phyloP scores from a whole-genome alignment of 2,113 vertebrate species.

The Casuarius casuarius region DNA sequence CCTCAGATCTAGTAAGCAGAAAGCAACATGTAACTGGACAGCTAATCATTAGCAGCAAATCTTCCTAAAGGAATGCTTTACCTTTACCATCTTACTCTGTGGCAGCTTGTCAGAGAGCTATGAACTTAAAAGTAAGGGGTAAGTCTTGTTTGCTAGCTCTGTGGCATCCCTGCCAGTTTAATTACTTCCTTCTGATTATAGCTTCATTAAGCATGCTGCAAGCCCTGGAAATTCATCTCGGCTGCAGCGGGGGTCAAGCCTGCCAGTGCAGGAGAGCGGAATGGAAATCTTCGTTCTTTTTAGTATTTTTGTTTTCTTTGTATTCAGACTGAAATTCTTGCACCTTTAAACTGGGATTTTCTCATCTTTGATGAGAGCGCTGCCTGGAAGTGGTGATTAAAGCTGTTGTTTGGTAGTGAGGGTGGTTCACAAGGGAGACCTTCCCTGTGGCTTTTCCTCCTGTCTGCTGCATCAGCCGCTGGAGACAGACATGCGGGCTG shows the following conservation, averaged over 20 bases:
- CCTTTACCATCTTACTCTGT: not conserved
- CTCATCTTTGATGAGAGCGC: not conserved
- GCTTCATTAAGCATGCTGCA: not conserved
- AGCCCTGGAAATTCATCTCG: slow-evolving; percentile 22
- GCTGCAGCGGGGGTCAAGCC: slow-evolving; percentile 3
- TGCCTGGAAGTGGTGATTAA: not conserved
- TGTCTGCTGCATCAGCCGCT: not conserved
- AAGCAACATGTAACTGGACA: not conserved
- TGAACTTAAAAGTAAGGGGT: slow-evolving; percentile 4
- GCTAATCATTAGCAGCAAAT: not conserved
- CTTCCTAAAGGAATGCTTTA: not conserved
- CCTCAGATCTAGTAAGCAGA: fast-evolving
- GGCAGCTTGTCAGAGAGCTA: not conserved
- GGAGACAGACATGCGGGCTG: fast-evolving
- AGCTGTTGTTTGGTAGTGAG: not conserved
- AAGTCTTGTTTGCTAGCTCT: not conserved
- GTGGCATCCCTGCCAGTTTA: not conserved
- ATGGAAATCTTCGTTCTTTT: not conserved
- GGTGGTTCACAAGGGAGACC: not conserved
- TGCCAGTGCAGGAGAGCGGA: not conserved
- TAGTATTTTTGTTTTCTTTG: not conserved
- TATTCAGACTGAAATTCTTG: not conserved
- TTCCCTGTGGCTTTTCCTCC: not conserved
- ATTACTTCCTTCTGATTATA: slow-evolving; percentile 32
- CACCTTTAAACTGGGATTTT: not conserved